Evolutionary conservation across 2,797 vertebrate species (phyloP).

Genomic region (Dipus sagitta): DNA sequence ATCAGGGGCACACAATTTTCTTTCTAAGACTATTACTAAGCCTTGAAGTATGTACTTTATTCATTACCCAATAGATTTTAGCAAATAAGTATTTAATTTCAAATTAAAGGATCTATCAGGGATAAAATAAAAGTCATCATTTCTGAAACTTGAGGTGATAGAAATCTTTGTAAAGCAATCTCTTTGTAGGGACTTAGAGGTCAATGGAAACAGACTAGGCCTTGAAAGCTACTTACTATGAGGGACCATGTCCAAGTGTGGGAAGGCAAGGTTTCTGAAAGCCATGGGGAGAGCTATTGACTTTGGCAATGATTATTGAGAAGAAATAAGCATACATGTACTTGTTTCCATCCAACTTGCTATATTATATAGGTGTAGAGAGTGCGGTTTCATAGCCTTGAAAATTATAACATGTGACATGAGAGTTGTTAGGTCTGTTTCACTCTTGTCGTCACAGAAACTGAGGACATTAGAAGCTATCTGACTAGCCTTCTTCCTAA

Average conservation of each 20-base stretch:
- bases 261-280: constrained; percentile 61
- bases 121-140: constrained; percentile 53
- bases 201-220: constrained; percentile 31
- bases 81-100: constrained; percentile 69
- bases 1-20: constrained; percentile 30
- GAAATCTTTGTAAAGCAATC: constrained; percentile 66
- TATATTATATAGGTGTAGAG: not conserved
- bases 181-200: constrained; percentile 2
- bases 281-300: not conserved
- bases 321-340: constrained; percentile 13
- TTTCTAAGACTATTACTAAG: constrained; percentile 60
- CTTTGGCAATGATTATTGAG: constrained; percentile 47
- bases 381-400: constrained; percentile 25
- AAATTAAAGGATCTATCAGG: constrained; percentile 11
- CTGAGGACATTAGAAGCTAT: constrained; percentile 13
- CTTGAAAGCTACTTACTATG: constrained; percentile 58
- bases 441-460: constrained; percentile 57
- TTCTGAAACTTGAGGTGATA: constrained; percentile 9
- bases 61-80: constrained; percentile 52
- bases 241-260: constrained; percentile 12
- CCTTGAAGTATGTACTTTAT: constrained; percentile 56
- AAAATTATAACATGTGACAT: constrained; percentile 32
- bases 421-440: constrained; percentile 50
- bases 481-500: not conserved
- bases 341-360: constrained; percentile 20